Evolutionary conservation across 2,888 invertebrate genomes (phyloP).

Genomic region (Griposia aprilina): DNA sequence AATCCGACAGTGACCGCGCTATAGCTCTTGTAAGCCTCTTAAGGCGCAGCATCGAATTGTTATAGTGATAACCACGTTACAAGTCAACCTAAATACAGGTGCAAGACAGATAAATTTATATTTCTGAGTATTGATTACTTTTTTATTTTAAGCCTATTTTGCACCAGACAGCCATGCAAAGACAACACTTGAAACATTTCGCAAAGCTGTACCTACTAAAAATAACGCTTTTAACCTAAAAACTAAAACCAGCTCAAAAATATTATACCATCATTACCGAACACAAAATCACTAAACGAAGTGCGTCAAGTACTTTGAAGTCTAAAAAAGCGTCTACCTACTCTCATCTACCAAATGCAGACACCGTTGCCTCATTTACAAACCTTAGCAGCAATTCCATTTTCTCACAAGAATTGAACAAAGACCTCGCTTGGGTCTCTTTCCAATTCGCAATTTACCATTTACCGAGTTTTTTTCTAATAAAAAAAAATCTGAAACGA

Average conservation of each 20-base stretch:
- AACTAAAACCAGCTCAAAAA: neutral
- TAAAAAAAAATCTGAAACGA: conserved; percentile 62
- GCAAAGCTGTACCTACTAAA: neutral
- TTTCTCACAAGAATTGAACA: conserved; percentile 69
- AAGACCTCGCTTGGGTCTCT: conserved; percentile 59
- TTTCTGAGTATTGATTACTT: neutral
- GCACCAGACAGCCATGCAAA: too few species aligned
- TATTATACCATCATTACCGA: neutral
- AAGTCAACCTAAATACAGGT: too few species aligned
- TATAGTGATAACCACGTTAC: too few species aligned
- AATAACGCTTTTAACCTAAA: neutral
- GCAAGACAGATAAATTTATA: too few species aligned
- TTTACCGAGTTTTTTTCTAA: conserved; percentile 62
- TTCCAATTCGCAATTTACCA: conserved; percentile 68
- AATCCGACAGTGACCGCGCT: too few species aligned
- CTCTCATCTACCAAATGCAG: conserved; percentile 51
- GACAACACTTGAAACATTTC: too few species aligned
- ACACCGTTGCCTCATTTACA: conserved; percentile 66
- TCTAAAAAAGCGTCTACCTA: conserved; percentile 44
- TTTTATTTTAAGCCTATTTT: neutral
- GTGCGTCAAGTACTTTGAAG: conserved; percentile 46
- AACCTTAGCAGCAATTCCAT: conserved; percentile 69
- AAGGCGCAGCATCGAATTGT: too few species aligned
- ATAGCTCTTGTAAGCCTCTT: too few species aligned
- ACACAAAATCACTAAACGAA: conserved; percentile 18